Conservation (phyloP, 2,888 invertebrate genomes). For the Gastrophysa polygoni region DNA sequence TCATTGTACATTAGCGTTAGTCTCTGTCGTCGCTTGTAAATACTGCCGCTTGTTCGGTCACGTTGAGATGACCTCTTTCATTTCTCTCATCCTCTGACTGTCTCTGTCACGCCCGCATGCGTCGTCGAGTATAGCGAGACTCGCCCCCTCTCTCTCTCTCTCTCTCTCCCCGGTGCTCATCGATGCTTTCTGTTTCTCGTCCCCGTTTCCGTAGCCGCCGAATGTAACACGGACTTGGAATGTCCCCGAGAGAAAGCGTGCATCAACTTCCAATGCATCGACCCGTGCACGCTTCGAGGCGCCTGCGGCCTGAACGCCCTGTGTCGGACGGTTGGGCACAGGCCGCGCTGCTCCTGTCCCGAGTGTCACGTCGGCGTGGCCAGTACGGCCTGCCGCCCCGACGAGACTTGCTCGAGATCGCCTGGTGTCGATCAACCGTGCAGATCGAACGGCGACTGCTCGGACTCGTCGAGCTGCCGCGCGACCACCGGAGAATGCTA, state of each 20-base stretch:
- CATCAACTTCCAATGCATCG: constrained; percentile 87
- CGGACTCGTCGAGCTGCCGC: constrained; percentile 77
- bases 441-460: constrained; percentile 72
- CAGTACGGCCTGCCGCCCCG: constrained; percentile 76
- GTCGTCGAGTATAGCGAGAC: constrained; percentile 61
- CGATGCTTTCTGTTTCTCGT: constrained; percentile 70
- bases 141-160: constrained; percentile 83
- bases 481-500: constrained; percentile 72
- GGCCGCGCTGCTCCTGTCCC: constrained; percentile 86
- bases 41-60: constrained; percentile 64
- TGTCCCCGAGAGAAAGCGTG: constrained; percentile 92
- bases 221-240: constrained; percentile 90
- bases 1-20: constrained; percentile 50
- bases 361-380: constrained; percentile 88
- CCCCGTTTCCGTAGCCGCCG: constrained; percentile 59
- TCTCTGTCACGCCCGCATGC: constrained; percentile 65
- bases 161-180: constrained; percentile 89
- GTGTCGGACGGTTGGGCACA: constrained; percentile 83
- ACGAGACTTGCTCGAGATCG: constrained; percentile 80
- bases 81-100: constrained; percentile 59
- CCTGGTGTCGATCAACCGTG: no score
- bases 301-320: constrained; percentile 89
- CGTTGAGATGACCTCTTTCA: constrained; percentile 59
- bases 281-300: constrained; percentile 87
- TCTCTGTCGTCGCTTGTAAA: constrained; percentile 61